A percentile compares a stretch with the other conserved stretches of the same genome.
Evolutionary conservation across 1,140 invertebrate species (phyloP).

Genomic region (Penaeus japonicus): DNA sequence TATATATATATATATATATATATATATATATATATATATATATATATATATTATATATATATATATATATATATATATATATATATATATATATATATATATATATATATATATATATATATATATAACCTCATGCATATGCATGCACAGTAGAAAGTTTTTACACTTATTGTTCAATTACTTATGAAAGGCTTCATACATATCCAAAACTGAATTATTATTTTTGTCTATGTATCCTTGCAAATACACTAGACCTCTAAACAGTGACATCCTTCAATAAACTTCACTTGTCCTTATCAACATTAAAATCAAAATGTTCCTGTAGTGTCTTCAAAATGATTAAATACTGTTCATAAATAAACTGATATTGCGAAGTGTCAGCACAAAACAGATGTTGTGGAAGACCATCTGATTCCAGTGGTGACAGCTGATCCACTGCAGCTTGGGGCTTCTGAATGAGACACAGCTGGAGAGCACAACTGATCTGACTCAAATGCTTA

Average conservation of each 20-base stretch:
- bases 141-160: too few species aligned
- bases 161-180: background rate
- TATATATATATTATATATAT: too few species aligned
- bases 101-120: too few species aligned
- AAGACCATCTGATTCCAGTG: background rate
- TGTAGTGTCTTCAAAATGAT: conserved; percentile 1
- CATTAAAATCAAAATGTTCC: conserved; percentile 14
- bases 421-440: background rate
- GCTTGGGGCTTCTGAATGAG: background rate
- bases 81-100: too few species aligned
- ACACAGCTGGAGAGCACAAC: conserved; percentile 3
- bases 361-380: conserved; percentile 20
- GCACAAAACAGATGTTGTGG: background rate
- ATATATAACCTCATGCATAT: too few species aligned
- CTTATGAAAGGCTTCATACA: background rate
- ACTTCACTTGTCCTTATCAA: background rate
- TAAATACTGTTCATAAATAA: conserved; percentile 41
- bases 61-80: too few species aligned
- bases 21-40: too few species aligned
- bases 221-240: background rate
- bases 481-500: conserved; percentile 14
- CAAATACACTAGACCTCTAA: background rate
- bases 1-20: too few species aligned
- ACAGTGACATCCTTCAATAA: background rate
- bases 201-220: background rate